Conservation (phyloP, 2,888 invertebrate genomes). For the Malthinus flaveolus region DNA sequence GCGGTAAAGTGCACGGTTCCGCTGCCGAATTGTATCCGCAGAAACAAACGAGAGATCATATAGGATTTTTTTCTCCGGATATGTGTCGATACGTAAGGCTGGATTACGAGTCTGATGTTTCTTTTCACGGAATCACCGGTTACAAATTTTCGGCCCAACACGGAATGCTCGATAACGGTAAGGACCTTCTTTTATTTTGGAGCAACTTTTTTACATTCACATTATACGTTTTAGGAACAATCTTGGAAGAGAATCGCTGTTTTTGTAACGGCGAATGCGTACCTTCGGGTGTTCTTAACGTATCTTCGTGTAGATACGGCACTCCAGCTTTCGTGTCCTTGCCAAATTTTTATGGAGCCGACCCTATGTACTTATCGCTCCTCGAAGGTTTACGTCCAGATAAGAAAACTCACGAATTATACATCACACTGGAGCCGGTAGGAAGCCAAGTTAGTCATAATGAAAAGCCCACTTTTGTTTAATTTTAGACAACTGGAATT, state of each 20-base stretch:
- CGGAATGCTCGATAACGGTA: conserved; percentile 70
- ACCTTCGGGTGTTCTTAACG: conserved; percentile 71
- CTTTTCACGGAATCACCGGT: conserved; percentile 63
- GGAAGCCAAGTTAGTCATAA: conserved; percentile 31
- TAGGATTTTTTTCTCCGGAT: conserved; percentile 74
- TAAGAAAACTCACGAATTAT: conserved; percentile 69
- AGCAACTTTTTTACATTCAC: not conserved
- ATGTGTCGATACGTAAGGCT: conserved; percentile 71
- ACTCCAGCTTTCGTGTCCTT: conserved; percentile 79
- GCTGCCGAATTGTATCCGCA: conserved; percentile 82
- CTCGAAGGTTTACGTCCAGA: conserved; percentile 70
- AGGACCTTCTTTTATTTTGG: conserved; percentile 13
- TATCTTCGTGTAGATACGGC: conserved; percentile 72
- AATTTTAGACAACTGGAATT: conserved; percentile 67
- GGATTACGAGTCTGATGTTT: conserved; percentile 63
- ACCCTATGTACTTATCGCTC: conserved; percentile 62
- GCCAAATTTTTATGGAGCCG: conserved; percentile 78
- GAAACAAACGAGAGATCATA: conserved; percentile 59
- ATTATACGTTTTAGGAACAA: conserved; percentile 54
- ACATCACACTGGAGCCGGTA: conserved; percentile 72
- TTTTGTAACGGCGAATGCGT: conserved; percentile 71
- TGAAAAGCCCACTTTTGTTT: not conserved
- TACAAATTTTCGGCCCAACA: conserved; percentile 69
- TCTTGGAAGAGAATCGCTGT: conserved; percentile 63
- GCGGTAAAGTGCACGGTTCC: conserved; percentile 69